phyloP scores from a whole-genome alignment of 2,113 vertebrate species.

The Rhynchomys soricoides region DNA sequence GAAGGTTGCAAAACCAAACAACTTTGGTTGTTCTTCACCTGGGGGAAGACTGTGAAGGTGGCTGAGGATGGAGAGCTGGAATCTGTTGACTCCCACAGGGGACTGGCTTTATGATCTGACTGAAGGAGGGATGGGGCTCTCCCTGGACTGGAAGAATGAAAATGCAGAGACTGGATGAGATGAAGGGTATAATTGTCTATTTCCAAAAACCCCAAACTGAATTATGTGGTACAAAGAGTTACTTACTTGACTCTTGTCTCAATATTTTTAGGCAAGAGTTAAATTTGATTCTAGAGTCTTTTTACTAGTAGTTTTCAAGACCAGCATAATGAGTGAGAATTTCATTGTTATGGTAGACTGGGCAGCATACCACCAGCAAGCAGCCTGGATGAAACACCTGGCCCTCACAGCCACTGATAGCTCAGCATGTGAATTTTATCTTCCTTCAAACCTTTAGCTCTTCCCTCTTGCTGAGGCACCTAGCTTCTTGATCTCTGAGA shows the following conservation, averaged over 20 bases:
- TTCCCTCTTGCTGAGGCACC: no score
- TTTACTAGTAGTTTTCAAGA: neutral
- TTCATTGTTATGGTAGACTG: neutral
- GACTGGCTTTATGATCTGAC: no score
- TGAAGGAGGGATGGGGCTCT: neutral
- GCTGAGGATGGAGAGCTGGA: neutral
- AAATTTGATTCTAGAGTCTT: neutral
- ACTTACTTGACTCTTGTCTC: neutral
- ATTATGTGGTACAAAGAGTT: no score
- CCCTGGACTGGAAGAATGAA: neutral
- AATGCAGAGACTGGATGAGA: neutral
- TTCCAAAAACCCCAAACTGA: neutral
- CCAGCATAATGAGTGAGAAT: neutral
- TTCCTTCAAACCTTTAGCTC: no score
- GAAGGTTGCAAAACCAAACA: neutral
- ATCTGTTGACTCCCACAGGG: no score
- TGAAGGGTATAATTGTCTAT: neutral
- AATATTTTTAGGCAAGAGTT: neutral
- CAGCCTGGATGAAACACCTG: no score
- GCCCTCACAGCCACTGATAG: no score
- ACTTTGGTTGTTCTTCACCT: neutral
- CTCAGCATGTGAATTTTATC: no score
- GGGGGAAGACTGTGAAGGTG: neutral
- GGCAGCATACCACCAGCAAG: rapidly evolving
- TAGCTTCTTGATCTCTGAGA: neutral